Conservation (phyloP, 2,888 invertebrate genomes). For the Xiphydria camelus region DNA sequence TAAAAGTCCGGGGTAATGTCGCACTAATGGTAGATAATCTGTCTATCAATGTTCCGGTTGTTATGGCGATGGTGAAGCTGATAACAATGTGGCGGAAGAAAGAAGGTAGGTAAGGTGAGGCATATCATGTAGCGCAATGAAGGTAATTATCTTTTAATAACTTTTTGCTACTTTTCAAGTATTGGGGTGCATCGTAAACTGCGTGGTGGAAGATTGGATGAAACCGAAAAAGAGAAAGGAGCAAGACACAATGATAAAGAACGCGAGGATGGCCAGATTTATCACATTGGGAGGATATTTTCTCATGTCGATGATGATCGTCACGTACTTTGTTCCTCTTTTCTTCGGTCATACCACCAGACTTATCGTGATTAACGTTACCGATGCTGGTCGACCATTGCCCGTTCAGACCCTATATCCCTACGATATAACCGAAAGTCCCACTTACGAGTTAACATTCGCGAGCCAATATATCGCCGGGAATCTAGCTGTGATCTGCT, state of each 20-base stretch:
- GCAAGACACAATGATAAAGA: conserved; percentile 23
- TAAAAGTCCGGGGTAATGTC: no score
- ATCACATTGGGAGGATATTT: conserved; percentile 25
- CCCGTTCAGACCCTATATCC: conserved; percentile 15
- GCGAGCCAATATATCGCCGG: conserved; percentile 13
- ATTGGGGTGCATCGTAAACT: no score
- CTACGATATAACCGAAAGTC: conserved; percentile 12
- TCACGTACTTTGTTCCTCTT: conserved; percentile 10
- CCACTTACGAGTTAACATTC: conserved; percentile 17
- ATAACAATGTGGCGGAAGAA: no score
- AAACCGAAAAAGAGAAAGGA: conserved; percentile 13
- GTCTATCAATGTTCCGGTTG: no score
- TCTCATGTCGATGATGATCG: conserved; percentile 14
- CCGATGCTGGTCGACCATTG: conserved; percentile 18
- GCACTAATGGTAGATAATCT: no score
- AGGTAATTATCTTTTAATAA: no score
- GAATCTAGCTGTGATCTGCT: conserved; percentile 14
- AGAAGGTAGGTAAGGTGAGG: no score
- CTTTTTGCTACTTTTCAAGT: no score
- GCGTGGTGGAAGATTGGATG: conserved; percentile 26
- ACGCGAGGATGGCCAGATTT: conserved; percentile 23
- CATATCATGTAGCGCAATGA: no score
- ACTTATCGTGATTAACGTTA: conserved; percentile 19
- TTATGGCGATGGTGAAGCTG: no score
- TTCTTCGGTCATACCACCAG: no score